Conservation (phyloP, 2,113 vertebrate species). For the Gila orcuttii region DNA sequence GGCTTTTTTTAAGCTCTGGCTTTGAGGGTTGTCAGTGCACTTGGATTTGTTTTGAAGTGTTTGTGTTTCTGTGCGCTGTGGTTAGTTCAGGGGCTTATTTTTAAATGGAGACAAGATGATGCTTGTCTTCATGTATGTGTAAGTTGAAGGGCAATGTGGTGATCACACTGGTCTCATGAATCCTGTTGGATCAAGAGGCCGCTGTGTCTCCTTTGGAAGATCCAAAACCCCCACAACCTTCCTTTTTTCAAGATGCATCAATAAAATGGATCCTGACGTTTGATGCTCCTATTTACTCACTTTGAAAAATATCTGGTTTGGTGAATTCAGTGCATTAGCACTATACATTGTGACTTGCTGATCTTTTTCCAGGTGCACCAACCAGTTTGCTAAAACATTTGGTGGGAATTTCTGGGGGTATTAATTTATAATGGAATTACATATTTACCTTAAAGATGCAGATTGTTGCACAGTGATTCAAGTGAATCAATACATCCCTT, state of each 20-base stretch:
- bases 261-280: neutral
- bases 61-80: constrained; percentile 14
- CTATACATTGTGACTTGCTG: no score
- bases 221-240: constrained; percentile 49
- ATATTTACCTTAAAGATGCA: neutral
- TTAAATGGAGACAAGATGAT: constrained; percentile 8
- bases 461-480: neutral
- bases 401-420: neutral
- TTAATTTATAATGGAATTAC: neutral
- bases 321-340: neutral
- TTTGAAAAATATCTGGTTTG: neutral
- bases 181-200: constrained; percentile 41
- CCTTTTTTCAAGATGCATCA: constrained; percentile 39
- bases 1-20: neutral
- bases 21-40: neutral
- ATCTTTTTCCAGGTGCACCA: no score
- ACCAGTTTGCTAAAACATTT: no score
- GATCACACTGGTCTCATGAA: constrained; percentile 20
- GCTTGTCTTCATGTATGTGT: neutral
- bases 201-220: constrained; percentile 42
- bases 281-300: neutral
- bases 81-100: neutral
- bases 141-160: constrained; percentile 45
- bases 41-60: constrained; percentile 9
- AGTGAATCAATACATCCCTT: neutral